Base-by-base conservation (phyloP, 1,140 invertebrate genomes). In the Brevipalpus yothersi region DNA sequence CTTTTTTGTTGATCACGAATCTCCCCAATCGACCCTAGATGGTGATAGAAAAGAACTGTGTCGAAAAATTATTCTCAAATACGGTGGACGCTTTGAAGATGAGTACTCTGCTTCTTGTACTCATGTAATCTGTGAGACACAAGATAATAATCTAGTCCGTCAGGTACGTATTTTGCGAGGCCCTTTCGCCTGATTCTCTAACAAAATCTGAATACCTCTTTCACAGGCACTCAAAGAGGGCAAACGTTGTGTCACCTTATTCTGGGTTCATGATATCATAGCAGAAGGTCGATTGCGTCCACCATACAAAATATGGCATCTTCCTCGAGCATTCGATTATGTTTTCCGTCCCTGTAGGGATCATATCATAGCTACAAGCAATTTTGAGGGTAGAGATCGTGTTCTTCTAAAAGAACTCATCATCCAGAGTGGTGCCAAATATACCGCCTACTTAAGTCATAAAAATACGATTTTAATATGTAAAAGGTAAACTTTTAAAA, bases 181-280 rank as follows among this genome's bases (percentile, higher is more conserved):
- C 31, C 5, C 31, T 31, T 31, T 59, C 13, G 9, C 23, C 53
- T 59, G 11, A 42, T 19, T 11, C 12, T 41, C 19, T 17, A 55
- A 55, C 49, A 41, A 55, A 21, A 41, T 49, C 21, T 17, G 21
- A 17, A 17, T 54, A 54, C 15, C 57, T 60, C 62, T 58, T 21
- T 65, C 67, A 51, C 68, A 84, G 76, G 84, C 82, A 0, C 68
- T 86, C 13, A 75, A 81, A 31, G 84, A 87, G 70, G 79, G 79
- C 4, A 82, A 83, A 70, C 79, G 89, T 23, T 86, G 90, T 67
- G 85, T 96, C 7, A 93, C 88, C 8, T 82, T 88, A 11, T 85
- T 85, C 72, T 97, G 92, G 92, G 72, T 97, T 13, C 90, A 84
- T 61, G 91, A 95, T 70, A 81, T 88, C 39, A 78, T 93, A 59